Evolutionary conservation across 2,888 invertebrate species (phyloP).

Genomic region (Eupeodes latifasciatus): DNA sequence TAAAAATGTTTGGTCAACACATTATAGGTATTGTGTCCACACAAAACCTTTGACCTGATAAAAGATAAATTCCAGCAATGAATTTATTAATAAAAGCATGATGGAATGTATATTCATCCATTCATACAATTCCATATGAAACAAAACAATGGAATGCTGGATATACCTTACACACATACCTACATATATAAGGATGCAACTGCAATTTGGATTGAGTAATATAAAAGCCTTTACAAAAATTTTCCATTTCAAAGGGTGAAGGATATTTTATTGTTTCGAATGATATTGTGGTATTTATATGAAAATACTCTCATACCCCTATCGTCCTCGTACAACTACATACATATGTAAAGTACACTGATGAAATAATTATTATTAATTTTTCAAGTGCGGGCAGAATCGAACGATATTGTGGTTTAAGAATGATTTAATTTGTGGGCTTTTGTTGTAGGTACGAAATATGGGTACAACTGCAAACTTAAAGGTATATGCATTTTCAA

Average conservation of each 20-base stretch:
- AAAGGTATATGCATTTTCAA: neutral
- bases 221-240: neutral
- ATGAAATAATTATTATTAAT: slow-evolving; percentile 32
- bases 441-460: no score
- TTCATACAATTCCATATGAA: no score
- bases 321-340: no score
- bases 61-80: slow-evolving; percentile 31
- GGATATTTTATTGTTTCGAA: slow-evolving; percentile 16
- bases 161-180: neutral
- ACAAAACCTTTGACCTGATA: slow-evolving; percentile 12
- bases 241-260: neutral
- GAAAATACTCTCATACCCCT: no score
- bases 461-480: neutral
- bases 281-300: neutral
- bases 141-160: slow-evolving; percentile 10
- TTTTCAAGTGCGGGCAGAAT: slow-evolving; percentile 5
- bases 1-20: neutral
- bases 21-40: neutral
- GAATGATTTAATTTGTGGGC: slow-evolving; percentile 38
- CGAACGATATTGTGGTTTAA: neutral
- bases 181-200: neutral
- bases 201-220: neutral
- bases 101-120: neutral
- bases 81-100: slow-evolving; percentile 37
- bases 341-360: no score